A percentile compares a stretch with the other conserved stretches of the same genome.
Evolutionary conservation across 2,888 invertebrate genomes (phyloP).

Genomic region (Drosophila tanythrix): DNA sequence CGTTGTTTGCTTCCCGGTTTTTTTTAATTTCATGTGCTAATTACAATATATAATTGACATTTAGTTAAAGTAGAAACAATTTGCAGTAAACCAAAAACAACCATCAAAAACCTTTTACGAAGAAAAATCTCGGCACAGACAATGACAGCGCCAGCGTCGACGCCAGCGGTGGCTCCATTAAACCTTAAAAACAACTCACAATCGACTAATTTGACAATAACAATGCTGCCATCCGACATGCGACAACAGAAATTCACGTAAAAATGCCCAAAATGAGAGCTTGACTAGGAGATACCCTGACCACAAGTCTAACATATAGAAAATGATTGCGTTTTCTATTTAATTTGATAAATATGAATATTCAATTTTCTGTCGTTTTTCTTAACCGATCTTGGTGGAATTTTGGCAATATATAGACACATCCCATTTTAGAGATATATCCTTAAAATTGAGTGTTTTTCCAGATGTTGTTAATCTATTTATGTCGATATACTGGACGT

Average conservation of each 20-base stretch:
- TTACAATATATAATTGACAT: constrained; percentile 26
- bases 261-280: neutral
- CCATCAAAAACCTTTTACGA: neutral
- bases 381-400: neutral
- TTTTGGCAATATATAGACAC: neutral
- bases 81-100: constrained; percentile 1
- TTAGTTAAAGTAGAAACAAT: constrained; percentile 8
- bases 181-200: constrained; percentile 42
- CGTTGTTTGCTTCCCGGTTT: neutral
- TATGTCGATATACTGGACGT: neutral
- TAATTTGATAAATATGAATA: neutral
- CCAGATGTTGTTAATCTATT: neutral
- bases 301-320: neutral
- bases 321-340: neutral
- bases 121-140: constrained; percentile 9
- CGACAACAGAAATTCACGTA: neutral
- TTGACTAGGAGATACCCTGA: neutral
- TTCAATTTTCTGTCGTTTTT: neutral
- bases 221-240: constrained; percentile 23
- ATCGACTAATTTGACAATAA: constrained; percentile 60
- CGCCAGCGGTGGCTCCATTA: constrained; percentile 32
- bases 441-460: neutral
- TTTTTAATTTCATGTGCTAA: constrained; percentile 19
- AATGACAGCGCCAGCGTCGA: constrained; percentile 4
- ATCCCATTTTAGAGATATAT: neutral